Conservation (phyloP, 2,113 vertebrate genomes). For the Bubo bubo region DNA sequence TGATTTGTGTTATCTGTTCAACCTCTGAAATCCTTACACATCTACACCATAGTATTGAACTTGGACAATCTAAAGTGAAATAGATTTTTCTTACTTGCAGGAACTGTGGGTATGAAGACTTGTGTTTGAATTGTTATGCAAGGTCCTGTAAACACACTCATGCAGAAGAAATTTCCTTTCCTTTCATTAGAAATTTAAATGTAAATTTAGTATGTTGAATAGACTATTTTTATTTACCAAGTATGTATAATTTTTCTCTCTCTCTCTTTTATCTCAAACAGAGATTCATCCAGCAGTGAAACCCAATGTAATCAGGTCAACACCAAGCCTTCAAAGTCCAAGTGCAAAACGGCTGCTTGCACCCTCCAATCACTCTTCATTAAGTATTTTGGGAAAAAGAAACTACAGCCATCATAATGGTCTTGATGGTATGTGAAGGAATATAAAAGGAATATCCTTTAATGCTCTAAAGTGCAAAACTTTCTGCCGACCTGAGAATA, state of each 20-base stretch:
- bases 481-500: background rate
- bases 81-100: background rate
- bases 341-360: constrained; percentile 88
- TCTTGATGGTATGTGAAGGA: constrained; percentile 81
- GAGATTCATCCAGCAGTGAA: constrained; percentile 90
- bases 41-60: background rate
- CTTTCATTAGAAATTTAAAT: constrained; percentile 26
- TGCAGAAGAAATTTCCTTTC: background rate
- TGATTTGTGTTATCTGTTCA: background rate
- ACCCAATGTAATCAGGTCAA: constrained; percentile 84
- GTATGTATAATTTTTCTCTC: background rate
- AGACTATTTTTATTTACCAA: background rate
- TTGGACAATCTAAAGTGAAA: background rate
- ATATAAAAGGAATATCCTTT: background rate
- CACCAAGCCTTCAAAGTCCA: constrained; percentile 86
- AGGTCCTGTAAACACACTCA: background rate
- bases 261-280: constrained; percentile 58
- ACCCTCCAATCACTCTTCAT: constrained; percentile 84
- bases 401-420: constrained; percentile 95
- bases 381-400: constrained; percentile 95
- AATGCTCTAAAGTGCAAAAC: background rate
- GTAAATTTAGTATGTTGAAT: background rate
- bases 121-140: constrained; percentile 10
- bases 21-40: background rate
- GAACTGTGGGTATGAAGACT: background rate